Percentiles rank a stretch among this genome's conserved stretches.
These are phyloP conservation scores for Potamilus streckersoni DNA, from an alignment of 1,140 invertebrate genomes.

Conservation along the genomic window DNA sequence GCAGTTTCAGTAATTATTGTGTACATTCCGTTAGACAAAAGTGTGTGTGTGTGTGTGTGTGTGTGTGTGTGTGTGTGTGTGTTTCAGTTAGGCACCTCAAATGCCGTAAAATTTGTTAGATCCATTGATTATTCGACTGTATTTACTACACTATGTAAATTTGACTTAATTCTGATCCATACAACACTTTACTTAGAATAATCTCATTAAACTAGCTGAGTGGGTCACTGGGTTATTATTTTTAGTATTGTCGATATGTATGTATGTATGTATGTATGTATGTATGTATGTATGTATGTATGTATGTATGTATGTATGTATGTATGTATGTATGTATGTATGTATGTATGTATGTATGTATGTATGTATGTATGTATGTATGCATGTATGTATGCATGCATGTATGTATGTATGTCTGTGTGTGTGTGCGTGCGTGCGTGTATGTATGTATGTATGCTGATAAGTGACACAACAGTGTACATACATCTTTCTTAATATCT, in stretches of 20 bases:
- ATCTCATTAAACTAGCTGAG: background rate
- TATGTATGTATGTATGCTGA: no score
- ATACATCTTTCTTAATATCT: no score
- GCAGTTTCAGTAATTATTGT: no score
- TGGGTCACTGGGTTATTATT: background rate
- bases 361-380: background rate
- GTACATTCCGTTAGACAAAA: no score
- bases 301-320: slow-evolving; percentile 5
- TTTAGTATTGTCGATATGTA: background rate
- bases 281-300: background rate
- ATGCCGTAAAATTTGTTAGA: background rate
- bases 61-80: no score
- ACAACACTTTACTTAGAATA: background rate
- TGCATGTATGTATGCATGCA: no score
- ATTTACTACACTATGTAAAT: background rate
- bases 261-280: slow-evolving; percentile 2
- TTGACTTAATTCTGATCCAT: background rate
- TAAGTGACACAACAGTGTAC: no score
- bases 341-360: background rate
- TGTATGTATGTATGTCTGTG: no score
- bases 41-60: no score
- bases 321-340: slow-evolving; percentile 5
- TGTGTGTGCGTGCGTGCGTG: no score
- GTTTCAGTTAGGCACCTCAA: slow-evolving; percentile 2
- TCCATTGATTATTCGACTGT: background rate